Evolutionary conservation across 2,888 invertebrate species (phyloP).

Genomic region (Cephalotes varians): DNA sequence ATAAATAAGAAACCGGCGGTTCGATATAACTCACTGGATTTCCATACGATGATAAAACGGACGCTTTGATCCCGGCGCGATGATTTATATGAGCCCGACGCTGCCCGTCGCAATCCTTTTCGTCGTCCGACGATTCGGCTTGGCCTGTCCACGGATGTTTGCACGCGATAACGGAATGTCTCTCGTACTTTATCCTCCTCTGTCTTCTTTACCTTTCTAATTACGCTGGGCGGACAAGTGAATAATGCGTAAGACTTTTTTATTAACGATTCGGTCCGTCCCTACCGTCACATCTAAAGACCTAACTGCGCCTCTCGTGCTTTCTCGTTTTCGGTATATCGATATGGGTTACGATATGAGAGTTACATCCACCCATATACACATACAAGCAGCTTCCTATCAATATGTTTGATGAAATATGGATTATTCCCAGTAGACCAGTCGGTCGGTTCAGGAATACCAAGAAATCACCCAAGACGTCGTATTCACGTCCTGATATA

Average conservation of each 20-base stretch:
- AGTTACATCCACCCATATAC: conserved; percentile 27
- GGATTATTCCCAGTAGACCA: conserved; percentile 79
- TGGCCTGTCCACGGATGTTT: conserved; percentile 59
- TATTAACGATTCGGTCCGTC: conserved; percentile 63
- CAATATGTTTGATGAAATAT: conserved; percentile 81
- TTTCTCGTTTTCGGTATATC: neutral
- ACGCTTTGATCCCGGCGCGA: conserved; percentile 71
- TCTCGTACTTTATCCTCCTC: conserved; percentile 9
- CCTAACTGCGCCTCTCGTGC: neutral
- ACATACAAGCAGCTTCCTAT: conserved; percentile 37
- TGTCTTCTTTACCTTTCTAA: conserved; percentile 11
- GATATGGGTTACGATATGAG: conserved; percentile 37
- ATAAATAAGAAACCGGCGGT: conserved; percentile 82
- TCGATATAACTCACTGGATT: conserved; percentile 84
- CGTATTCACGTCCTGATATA: conserved; percentile 43
- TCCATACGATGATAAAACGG: conserved; percentile 85
- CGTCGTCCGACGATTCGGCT: conserved; percentile 56
- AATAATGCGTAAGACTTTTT: conserved; percentile 65
- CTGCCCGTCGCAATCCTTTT: conserved; percentile 70
- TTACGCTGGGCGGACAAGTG: neutral
- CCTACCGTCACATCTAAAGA: neutral
- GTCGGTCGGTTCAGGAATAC: conserved; percentile 38
- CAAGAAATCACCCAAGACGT: conserved; percentile 49
- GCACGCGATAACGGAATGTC: conserved; percentile 65
- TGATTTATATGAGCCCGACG: conserved; percentile 80